Base-by-base conservation (phyloP, 2,113 vertebrate genomes). In the Chaetops frenatus region DNA sequence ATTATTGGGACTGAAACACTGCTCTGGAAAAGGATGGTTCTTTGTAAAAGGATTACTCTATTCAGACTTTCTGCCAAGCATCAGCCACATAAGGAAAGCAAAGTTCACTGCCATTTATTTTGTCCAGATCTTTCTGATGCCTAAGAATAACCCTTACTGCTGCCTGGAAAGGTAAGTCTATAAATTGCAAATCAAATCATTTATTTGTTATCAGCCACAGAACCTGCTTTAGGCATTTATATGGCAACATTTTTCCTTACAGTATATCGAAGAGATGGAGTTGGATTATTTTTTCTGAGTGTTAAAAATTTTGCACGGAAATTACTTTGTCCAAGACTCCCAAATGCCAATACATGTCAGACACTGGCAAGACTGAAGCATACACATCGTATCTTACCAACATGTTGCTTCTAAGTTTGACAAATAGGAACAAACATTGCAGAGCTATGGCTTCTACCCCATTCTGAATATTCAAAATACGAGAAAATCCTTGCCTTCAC, bases 71-170 rank as follows among this genome's bases (percentile, higher is more conserved):
- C 90, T 90, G 97, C 98, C 97, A 98, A 97, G 33, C 47, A 97
- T 87, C 95, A 95, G 48, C 97, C 97, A 95, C 97, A 97, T 96
- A 98, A 97, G 98, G 98, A 97, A 97, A 94, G 38, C 21, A 7
- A 97, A 97, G 94, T 97, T 97, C 97, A 97, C 78, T 89, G 92
- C 88, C 95, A 97, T 96, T 94, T 97, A 96, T 97, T 98, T 95
- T 96, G 81, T 90, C 86, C 65, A 76, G 40, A 60, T 94, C 94
- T 95, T 97, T 97, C 88, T 81, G 81, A 96, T 54, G 67, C 93
- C 96, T 91, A 96, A 95, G 86, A 97, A 91, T 88, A 97, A 97
- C 80, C 89, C 91, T 94, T 94, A 84, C 28, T 27, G 33, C 58
- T 93, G 78, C 71, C 81, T 86, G 38, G 61, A 91, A 97, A 93